Evolutionary conservation across 2,797 vertebrate genomes (phyloP).

Genomic region (Myotis planiceps): DNA sequence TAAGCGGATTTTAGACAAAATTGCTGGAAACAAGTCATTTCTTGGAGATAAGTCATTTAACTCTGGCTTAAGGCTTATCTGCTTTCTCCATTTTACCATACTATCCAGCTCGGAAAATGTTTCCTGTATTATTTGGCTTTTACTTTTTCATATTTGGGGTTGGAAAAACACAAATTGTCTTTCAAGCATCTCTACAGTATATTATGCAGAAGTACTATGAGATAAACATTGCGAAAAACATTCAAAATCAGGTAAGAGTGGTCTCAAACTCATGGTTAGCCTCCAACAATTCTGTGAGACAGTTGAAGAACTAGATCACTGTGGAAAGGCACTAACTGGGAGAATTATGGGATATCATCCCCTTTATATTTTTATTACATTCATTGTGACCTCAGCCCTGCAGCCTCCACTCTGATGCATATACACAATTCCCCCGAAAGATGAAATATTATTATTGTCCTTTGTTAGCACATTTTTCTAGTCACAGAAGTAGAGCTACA

Average conservation of each 20-base stretch:
- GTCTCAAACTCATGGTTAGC: background rate
- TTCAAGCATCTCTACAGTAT: background rate
- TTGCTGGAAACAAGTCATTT: conserved; percentile 27
- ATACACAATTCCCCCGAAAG: background rate
- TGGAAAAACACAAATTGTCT: background rate
- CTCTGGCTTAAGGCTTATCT: background rate
- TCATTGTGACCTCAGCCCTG: background rate
- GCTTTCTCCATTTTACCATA: background rate
- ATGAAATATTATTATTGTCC: conserved; percentile 13
- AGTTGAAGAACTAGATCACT: background rate
- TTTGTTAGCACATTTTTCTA: conserved; percentile 38
- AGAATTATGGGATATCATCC: background rate
- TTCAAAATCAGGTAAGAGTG: background rate
- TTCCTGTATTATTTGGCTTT: background rate
- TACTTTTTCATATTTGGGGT: background rate
- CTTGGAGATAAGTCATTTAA: conserved; percentile 8
- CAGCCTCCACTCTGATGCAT: background rate
- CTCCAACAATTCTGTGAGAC: background rate
- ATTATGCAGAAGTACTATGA: background rate
- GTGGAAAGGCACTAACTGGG: background rate
- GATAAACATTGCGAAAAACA: background rate
- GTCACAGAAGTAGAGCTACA: background rate
- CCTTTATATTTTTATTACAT: background rate
- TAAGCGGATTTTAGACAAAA: background rate
- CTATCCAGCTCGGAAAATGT: background rate